These are phyloP conservation scores for Catajapyx aquilonaris DNA, from an alignment of 1,140 invertebrate species.

Conservation along the genomic window DNA sequence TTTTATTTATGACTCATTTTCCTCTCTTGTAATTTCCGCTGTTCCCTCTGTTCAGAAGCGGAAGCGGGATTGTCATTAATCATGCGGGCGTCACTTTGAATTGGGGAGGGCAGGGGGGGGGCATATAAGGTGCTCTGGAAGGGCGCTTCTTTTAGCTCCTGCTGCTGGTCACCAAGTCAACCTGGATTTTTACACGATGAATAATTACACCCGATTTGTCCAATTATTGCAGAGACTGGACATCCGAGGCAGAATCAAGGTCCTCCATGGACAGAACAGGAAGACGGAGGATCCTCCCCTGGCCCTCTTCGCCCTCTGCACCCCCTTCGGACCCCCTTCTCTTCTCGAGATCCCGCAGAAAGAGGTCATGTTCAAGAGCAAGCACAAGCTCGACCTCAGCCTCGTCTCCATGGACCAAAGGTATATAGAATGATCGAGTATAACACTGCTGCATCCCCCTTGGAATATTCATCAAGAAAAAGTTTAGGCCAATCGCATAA, in stretches of 20 bases:
- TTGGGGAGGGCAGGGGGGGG: too few relatives aligned
- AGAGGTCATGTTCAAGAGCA: conserved; percentile 97
- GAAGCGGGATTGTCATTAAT: too few relatives aligned
- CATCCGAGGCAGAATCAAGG: conserved; percentile 86
- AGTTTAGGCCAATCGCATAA: too few relatives aligned
- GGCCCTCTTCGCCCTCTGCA: conserved; percentile 90
- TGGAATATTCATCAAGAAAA: too few relatives aligned
- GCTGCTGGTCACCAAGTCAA: background rate
- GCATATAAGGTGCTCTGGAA: too few relatives aligned
- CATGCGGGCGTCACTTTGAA: too few relatives aligned
- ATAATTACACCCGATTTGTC: too few relatives aligned
- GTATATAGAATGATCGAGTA: conserved; percentile 29
- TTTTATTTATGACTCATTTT: too few relatives aligned
- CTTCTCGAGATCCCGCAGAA: conserved; percentile 72
- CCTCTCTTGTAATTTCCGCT: too few relatives aligned
- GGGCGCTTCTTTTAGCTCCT: too few relatives aligned
- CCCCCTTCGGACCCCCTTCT: conserved; percentile 89
- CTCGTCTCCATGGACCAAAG: conserved; percentile 93
- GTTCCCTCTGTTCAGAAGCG: too few relatives aligned
- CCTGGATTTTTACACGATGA: background rate
- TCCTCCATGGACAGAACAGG: conserved; percentile 85
- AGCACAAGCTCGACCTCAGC: conserved; percentile 91
- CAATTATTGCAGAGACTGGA: conserved; percentile 71
- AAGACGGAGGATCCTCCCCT: conserved; percentile 82
- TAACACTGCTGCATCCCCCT: too few relatives aligned